Conservation (phyloP, 1,140 invertebrate genomes). For the Caenorhabditis latens region DNA sequence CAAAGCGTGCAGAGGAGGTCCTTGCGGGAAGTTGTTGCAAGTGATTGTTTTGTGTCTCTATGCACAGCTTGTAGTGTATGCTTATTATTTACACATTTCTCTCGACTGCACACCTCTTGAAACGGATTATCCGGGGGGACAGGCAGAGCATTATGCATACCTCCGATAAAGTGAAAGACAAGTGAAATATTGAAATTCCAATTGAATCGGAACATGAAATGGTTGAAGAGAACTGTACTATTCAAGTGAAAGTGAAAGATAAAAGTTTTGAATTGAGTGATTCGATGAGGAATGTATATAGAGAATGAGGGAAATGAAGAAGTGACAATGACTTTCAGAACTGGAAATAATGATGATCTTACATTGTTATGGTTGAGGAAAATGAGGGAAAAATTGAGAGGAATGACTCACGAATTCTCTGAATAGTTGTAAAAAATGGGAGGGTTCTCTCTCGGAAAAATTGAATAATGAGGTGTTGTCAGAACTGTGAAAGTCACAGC, state of each 20-base stretch:
- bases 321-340: neutral
- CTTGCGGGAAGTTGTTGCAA: neutral
- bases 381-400: neutral
- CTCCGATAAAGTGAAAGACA: neutral
- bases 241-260: neutral
- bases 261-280: neutral
- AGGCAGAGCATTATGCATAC: conserved; percentile 8
- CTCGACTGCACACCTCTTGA: conserved; percentile 20
- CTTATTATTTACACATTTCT: conserved; percentile 50
- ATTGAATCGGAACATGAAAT: too few species aligned
- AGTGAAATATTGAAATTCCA: neutral
- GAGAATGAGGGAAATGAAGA: neutral
- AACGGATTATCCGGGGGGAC: conserved; percentile 41
- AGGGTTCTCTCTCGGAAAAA: neutral
- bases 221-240: neutral
- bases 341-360: neutral
- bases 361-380: neutral
- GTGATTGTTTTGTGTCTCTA: conserved; percentile 3
- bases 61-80: conserved; percentile 5
- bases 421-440: neutral
- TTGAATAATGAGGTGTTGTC: too few species aligned
- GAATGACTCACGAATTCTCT: neutral
- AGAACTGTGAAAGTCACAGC: too few species aligned
- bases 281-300: neutral
- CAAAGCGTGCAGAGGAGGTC: neutral